Evolutionary conservation across 2,797 vertebrate species (phyloP), one percentile per base, ranked within the genome.

Genomic region (Thaleichthys pacificus): DNA sequence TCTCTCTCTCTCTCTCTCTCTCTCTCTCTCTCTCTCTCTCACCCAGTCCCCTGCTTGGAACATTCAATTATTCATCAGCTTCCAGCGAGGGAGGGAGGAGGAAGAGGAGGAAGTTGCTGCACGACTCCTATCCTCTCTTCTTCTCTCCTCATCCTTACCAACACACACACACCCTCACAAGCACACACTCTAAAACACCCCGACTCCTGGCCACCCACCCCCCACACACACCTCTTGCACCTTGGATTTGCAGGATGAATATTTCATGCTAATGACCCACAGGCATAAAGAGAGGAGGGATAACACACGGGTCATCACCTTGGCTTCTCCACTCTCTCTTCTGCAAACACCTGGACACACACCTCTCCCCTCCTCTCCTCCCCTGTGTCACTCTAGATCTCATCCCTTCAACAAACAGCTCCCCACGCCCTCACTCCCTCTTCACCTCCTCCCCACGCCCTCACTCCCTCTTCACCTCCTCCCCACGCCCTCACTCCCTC

Each of bases 1-100:
- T 61, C 35, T 61, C 35, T 49, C 38, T 21, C 69, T 32, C 61
- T 49, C 38, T 49, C 64, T 14, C 38, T 8, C 11, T 17, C 22
- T 49, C 14, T 51, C 38, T 66, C 11, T 49, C 64, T 49, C 21
- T 21, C 21, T 21, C 21, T 21, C 38, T 66, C 49, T 82, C 80
- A 81, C 79, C 69, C 85, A 88, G 82, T 82, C 84, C 86, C 83
- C 89, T 77, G 85, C 89, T 88, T 72, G 71, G 86, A 85, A 87
- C 86, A 86, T 85, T 93, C 87, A 93, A 90, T 91, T 90, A 91
- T 91, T 92, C 83, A 92, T 90, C 83, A 88, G 80, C 81, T 86
- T 86, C 89, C 87, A 89, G 88, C 6, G 32, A 89, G 77, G 77
- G 82, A 88, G 77, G 62, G 81, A 86, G n/a, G 56, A 66, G 30